Percentiles rank a stretch among this genome's conserved stretches.
phyloP scores from a whole-genome alignment of 1,140 invertebrate genomes.

The Ylistrum balloti region DNA sequence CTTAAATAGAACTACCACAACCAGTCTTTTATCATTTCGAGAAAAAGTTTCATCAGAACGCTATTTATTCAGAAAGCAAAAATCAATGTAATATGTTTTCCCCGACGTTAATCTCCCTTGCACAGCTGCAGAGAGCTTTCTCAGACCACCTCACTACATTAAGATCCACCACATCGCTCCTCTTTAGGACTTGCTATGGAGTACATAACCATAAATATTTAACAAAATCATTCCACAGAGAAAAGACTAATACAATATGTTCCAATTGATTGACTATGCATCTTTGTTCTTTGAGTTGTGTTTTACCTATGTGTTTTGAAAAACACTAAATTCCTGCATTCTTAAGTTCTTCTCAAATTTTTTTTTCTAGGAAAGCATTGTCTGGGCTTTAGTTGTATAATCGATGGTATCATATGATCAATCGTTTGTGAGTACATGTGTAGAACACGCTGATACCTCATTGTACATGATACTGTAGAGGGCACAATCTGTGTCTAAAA shows the following conservation, averaged over 20 bases:
- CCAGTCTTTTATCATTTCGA: slow-evolving; percentile 11
- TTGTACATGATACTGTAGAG: slow-evolving; percentile 17
- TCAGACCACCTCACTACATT: not conserved
- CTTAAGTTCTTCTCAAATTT: not conserved
- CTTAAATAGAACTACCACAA: not conserved
- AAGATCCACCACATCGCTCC: not conserved
- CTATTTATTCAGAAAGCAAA: slow-evolving; percentile 30
- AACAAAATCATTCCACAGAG: not conserved
- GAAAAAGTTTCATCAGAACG: slow-evolving; percentile 16
- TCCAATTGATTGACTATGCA: not conserved
- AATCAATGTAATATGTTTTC: not conserved
- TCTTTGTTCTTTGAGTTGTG: not conserved
- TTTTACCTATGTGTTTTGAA: not conserved
- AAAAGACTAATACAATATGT: slow-evolving; percentile 15
- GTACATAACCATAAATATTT: slow-evolving; percentile 36
- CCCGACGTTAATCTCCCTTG: not conserved
- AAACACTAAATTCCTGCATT: not conserved
- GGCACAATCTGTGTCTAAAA: slow-evolving; percentile 27
- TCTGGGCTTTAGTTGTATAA: slow-evolving; percentile 22
- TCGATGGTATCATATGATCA: slow-evolving; percentile 33
- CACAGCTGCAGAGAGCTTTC: not conserved
- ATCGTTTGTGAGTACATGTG: slow-evolving; percentile 27
- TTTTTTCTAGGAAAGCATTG: not conserved
- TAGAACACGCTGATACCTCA: slow-evolving; percentile 1
- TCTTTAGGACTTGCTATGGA: not conserved